A percentile compares a stretch with the other conserved stretches of the same genome.
Conservation (phyloP, 2,797 vertebrate genomes). For the Hylomyscus alleni region DNA sequence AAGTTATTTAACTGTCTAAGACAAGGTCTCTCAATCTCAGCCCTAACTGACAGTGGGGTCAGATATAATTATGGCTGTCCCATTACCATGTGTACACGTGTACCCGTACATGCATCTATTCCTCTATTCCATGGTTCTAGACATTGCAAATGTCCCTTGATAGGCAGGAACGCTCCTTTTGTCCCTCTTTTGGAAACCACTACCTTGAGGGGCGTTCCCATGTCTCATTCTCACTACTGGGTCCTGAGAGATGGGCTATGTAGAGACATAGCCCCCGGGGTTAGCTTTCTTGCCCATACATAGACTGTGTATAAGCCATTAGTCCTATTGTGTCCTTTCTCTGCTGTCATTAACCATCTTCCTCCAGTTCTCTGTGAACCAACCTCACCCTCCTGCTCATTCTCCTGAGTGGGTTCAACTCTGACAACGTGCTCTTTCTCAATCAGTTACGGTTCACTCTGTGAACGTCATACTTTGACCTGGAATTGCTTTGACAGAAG, state of each 20-base stretch:
- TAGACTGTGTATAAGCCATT: background rate
- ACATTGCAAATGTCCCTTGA: background rate
- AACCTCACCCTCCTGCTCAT: too few species aligned
- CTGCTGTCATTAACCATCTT: background rate
- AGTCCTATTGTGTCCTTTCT: background rate
- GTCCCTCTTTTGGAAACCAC: background rate
- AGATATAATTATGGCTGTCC: background rate
- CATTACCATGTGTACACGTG: background rate
- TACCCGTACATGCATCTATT: fast-evolving
- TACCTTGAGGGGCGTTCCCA: fast-evolving
- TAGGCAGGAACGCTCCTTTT: background rate
- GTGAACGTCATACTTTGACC: background rate
- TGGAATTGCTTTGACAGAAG: background rate
- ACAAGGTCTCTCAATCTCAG: background rate
- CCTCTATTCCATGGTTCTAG: background rate
- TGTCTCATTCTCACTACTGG: background rate
- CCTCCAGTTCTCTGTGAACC: background rate
- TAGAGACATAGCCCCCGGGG: fast-evolving
- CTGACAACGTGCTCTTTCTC: background rate
- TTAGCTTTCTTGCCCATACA: fast-evolving
- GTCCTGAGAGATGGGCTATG: background rate
- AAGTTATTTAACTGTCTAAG: background rate
- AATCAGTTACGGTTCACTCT: background rate
- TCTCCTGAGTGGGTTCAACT: too few species aligned
- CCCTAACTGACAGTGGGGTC: fast-evolving